Percentiles rank a stretch among this genome's conserved stretches.
Evolutionary conservation across 2,888 invertebrate genomes (phyloP).

Genomic region (Melinopterus prodromus): DNA sequence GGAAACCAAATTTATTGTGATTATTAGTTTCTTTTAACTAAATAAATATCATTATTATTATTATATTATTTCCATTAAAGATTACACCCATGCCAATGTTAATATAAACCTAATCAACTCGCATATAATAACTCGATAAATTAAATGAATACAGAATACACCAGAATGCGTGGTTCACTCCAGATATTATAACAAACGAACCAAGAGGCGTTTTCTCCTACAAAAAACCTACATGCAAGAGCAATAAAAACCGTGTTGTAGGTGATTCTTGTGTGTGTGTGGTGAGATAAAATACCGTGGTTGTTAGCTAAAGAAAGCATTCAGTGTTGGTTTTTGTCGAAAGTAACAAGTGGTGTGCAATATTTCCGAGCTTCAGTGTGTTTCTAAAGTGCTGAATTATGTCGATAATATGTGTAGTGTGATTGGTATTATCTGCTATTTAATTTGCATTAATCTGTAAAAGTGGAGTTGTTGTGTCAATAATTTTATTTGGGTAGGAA

Average conservation of each 20-base stretch:
- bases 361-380: neutral
- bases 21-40: no score
- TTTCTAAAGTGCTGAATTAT: neutral
- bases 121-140: neutral
- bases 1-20: no score
- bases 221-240: neutral
- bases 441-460: neutral
- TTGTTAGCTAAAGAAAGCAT: neutral
- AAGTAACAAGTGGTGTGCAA: neutral
- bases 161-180: neutral
- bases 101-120: neutral
- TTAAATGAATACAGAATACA: neutral
- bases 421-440: neutral
- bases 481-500: neutral
- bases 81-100: no score
- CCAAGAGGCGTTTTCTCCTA: neutral
- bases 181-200: neutral
- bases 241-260: neutral
- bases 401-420: neutral
- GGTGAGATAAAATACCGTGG: neutral
- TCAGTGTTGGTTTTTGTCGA: neutral
- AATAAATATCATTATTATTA: no score
- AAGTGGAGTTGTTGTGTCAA: neutral
- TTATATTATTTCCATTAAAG: no score
- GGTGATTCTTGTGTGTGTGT: slow-evolving; percentile 4